Evolutionary conservation across 1,140 invertebrate species (phyloP).

Genomic region (Rhagoletis zephyria): DNA sequence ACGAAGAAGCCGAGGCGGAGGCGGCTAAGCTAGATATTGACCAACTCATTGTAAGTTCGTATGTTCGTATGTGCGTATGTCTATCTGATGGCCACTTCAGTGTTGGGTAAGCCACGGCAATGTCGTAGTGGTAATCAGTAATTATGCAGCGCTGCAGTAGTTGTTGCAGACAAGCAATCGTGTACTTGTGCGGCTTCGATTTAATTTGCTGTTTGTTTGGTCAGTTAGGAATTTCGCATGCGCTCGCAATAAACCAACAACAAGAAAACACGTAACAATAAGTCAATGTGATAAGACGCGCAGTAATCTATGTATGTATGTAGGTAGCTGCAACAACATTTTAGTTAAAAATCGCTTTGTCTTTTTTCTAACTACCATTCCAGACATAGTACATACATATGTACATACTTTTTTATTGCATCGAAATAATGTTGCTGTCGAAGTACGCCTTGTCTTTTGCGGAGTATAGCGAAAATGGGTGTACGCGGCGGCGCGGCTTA

Average conservation of each 20-base stretch:
- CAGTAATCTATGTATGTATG: neutral
- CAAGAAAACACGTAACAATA: neutral
- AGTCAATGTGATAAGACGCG: neutral
- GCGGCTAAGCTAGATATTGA: neutral
- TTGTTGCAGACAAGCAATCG: neutral
- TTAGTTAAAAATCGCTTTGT: too few species aligned
- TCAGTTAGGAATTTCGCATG: neutral
- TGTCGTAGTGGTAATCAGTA: neutral
- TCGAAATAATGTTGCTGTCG: neutral
- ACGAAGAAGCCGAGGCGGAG: neutral
- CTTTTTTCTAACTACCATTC: neutral
- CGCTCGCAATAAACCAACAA: neutral
- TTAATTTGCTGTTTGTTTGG: conserved; percentile 19
- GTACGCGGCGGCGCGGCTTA: neutral
- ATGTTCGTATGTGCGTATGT: neutral
- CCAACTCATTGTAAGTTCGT: neutral
- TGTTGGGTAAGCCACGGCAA: neutral
- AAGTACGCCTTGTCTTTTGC: neutral
- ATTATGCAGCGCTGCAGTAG: conserved; percentile 13
- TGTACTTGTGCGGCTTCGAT: neutral
- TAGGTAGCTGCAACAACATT: neutral
- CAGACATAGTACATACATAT: too few species aligned
- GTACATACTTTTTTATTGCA: neutral
- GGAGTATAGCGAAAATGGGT: neutral
- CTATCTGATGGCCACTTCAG: neutral